Evolutionary conservation across 2,113 vertebrate species (phyloP).

Genomic region (Platycercus adscitus): DNA sequence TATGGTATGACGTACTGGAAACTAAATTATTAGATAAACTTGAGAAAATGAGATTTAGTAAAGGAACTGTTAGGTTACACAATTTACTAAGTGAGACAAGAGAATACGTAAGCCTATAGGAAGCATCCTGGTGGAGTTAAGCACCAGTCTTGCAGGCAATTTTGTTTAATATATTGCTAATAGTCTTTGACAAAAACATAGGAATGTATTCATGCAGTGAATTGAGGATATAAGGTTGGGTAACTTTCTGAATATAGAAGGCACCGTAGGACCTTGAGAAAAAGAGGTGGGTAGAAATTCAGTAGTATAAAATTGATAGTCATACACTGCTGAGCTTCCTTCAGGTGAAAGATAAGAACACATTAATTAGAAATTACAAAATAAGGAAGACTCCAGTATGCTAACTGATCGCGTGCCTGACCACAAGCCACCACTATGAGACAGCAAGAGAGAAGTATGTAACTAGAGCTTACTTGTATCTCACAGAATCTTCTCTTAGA

Average conservation of each 20-base stretch:
- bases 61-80: slow-evolving; percentile 26
- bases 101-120: neutral
- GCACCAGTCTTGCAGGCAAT: neutral
- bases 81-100: neutral
- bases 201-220: neutral
- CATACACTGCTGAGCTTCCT: neutral
- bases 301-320: neutral
- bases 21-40: slow-evolving; percentile 6
- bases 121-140: neutral
- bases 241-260: neutral
- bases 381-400: neutral
- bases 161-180: neutral
- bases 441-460: neutral
- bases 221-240: neutral
- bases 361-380: neutral
- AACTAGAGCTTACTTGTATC: neutral
- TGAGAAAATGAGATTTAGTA: slow-evolving; percentile 15
- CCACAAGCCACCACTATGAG: neutral
- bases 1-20: neutral
- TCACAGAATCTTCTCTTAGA: neutral
- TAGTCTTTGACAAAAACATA: neutral
- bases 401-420: neutral
- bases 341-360: neutral
- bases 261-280: neutral
- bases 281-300: neutral